Conservation (phyloP, 1,140 invertebrate species). For the Lepeophtheirus salmonis region DNA sequence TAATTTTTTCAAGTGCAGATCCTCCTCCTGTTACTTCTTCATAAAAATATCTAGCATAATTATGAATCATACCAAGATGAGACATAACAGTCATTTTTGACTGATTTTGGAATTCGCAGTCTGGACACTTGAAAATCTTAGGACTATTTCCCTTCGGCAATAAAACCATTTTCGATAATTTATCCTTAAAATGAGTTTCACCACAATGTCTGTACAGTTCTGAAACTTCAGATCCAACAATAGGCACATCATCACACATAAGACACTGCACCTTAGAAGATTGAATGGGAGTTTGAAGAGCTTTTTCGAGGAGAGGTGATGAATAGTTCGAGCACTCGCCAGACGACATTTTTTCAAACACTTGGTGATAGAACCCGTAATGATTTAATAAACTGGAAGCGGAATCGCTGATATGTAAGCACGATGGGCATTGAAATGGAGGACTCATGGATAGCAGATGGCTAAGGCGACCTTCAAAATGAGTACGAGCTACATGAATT, state of each 20-base stretch:
- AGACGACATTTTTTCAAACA: neutral
- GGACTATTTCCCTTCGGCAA: neutral
- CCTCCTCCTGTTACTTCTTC: neutral
- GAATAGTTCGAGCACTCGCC: neutral
- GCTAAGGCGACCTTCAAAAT: conserved; percentile 8
- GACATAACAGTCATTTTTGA: neutral
- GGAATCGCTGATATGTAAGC: conserved; percentile 13
- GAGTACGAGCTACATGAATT: conserved; percentile 9
- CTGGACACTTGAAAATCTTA: conserved; percentile 7
- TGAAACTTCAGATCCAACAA: neutral
- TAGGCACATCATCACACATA: conserved; percentile 11
- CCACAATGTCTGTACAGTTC: conserved; percentile 5
- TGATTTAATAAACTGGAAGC: conserved; percentile 7
- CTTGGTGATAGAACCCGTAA: conserved; percentile 10
- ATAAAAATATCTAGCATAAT: neutral
- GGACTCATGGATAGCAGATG: neutral
- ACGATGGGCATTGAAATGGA: conserved; percentile 13
- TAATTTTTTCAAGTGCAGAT: neutral
- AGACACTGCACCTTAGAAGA: conserved; percentile 2
- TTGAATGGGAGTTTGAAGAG: neutral
- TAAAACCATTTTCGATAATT: neutral
- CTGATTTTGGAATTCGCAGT: conserved; percentile 5
- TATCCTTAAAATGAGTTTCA: conserved; percentile 10
- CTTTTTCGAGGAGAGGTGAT: neutral
- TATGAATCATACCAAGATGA: neutral